Conservation (phyloP, 2,888 invertebrate species). For the Drosophila kuntzei region DNA sequence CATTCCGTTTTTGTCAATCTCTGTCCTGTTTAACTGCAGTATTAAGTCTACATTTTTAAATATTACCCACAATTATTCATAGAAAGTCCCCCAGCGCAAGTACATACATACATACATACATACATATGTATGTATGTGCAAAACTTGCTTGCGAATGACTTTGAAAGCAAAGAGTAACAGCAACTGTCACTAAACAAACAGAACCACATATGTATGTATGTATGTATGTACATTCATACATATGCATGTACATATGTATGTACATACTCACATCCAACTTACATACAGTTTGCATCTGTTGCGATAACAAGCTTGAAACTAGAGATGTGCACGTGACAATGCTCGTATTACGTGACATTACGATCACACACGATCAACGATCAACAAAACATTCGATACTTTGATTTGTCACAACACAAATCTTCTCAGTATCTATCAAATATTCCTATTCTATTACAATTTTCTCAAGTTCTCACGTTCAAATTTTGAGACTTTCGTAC, state of each 20-base stretch:
- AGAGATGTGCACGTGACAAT: constrained; percentile 46
- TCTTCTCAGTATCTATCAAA: neutral
- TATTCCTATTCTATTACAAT: neutral
- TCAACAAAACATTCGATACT: neutral
- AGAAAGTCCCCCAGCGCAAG: constrained; percentile 15
- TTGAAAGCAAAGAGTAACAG: constrained; percentile 43
- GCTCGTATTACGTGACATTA: constrained; percentile 13
- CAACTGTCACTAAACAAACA: constrained; percentile 26
- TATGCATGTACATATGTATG: constrained; percentile 2
- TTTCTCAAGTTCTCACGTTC: constrained; percentile 4
- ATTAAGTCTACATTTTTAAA: neutral
- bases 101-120: neutral
- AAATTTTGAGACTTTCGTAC: neutral
- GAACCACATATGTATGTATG: constrained; percentile 7
- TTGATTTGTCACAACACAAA: neutral
- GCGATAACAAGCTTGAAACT: constrained; percentile 47
- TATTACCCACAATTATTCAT: neutral
- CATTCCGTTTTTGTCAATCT: constrained; percentile 6
- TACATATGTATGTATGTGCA: neutral
- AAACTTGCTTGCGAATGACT: constrained; percentile 50
- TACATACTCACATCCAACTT: neutral
- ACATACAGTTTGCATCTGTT: constrained; percentile 37
- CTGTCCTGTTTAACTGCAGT: constrained; percentile 10
- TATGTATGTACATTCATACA: neutral
- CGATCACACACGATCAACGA: constrained; percentile 4